Evolutionary conservation across 2,888 invertebrate genomes (phyloP).

Genomic region (Agriopis leucophaearia): DNA sequence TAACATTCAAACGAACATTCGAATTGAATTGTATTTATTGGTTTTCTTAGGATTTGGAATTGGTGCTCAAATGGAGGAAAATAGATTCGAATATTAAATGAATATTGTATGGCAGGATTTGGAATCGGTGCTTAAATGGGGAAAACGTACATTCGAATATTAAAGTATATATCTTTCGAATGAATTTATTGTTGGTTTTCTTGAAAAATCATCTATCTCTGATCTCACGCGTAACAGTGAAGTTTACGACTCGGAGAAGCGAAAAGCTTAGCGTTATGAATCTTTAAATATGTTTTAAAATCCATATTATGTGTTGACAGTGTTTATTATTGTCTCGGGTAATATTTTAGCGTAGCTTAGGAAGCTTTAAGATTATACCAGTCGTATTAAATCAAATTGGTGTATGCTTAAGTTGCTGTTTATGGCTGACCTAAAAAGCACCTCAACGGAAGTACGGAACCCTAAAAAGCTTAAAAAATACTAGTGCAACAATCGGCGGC

Average conservation of each 20-base stretch:
- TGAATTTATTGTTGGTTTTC: neutral
- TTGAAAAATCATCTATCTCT: neutral
- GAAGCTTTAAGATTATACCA: neutral
- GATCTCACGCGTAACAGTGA: slow-evolving; percentile 70
- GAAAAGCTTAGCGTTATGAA: slow-evolving; percentile 79
- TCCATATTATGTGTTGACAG: slow-evolving; percentile 66
- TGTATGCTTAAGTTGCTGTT: neutral
- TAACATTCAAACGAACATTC: no score
- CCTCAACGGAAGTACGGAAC: no score
- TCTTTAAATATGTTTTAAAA: slow-evolving; percentile 81
- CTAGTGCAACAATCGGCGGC: no score
- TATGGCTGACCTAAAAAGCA: no score
- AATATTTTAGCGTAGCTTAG: slow-evolving; percentile 8
- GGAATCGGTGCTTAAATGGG: no score
- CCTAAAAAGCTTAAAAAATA: no score
- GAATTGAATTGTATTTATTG: no score
- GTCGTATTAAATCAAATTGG: neutral
- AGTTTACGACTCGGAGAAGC: slow-evolving; percentile 79
- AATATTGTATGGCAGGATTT: no score
- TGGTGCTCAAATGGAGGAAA: no score
- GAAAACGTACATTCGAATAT: neutral
- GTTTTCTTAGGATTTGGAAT: no score
- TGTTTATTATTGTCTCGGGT: slow-evolving; percentile 50
- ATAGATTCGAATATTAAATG: no score
- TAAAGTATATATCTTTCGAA: neutral